Evolutionary conservation across 1,140 invertebrate species (phyloP), one percentile per base, ranked within the genome.

Genomic region (Platorchestia sp.): DNA sequence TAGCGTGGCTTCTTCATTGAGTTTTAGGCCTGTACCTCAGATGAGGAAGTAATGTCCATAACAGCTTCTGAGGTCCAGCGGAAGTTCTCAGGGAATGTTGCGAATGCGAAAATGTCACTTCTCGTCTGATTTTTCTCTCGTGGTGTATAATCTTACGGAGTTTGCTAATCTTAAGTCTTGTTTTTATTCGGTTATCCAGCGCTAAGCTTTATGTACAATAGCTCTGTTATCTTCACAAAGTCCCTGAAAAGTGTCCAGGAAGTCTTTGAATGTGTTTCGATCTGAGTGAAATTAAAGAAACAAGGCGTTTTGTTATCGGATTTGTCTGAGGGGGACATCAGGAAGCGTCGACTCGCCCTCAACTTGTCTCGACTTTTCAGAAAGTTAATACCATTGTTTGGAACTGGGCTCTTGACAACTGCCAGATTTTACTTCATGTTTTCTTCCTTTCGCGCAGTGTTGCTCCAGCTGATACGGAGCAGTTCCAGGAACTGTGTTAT

Each of bases 311-410:
- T 90, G 87, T 90, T 90, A 90, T 90, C 27, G 87, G 87, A 90
- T 90, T 90, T 90, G 87, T 90, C 87, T 90, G 59, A 42, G 87
- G 41, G 42, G 87, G 87, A 75, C 59, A 75, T 75, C 87, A 14
- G 87, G 36, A 90, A 90, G 44, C 41, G 87, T 43, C 41, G 44
- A 90, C 87, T 90, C 87, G 87, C 44, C 14, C 87, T 90, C 41
- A 90, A 90, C 87, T 90, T 90, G 87, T 45, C 87, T 43, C 59
- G 59, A 90, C 41, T 42, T 27, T 90, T 90, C 19, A 36, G 41
- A 16, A 90, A 90, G 87, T 90, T 90, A 90, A 90, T 45, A 43
- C 87, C 87, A 42, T 90, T 90, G 87, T 90, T 90, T 90, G 87
- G 87, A 90, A 42, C 44, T 90, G 87, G 87, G 44, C 59, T 75